A percentile compares a stretch with the other conserved stretches of the same genome.
phyloP scores from a whole-genome alignment of 2,113 vertebrate species.

The Natator depressus region DNA sequence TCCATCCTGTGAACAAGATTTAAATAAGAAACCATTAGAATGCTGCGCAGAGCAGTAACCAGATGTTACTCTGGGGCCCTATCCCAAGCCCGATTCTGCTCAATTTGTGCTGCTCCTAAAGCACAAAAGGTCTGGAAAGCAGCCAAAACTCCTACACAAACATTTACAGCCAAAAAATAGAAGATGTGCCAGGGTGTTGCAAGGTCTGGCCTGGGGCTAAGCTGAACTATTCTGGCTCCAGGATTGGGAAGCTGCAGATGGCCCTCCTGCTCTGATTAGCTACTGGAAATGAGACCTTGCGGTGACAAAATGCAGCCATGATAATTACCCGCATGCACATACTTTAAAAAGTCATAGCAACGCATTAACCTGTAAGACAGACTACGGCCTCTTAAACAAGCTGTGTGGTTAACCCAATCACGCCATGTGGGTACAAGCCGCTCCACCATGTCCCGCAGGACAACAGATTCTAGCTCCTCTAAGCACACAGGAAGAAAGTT shows the following conservation, averaged over 20 bases:
- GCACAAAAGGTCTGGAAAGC: not conserved
- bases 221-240: not conserved
- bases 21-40: not conserved
- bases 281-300: not conserved
- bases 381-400: not conserved
- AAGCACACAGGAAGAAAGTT: not conserved
- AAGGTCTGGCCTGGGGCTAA: not conserved
- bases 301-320: not conserved
- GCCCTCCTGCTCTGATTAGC: not conserved
- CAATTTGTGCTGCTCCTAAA: not conserved
- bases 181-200: not conserved
- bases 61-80: not conserved
- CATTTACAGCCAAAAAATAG: not conserved
- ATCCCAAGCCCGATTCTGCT: not conserved
- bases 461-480: not conserved
- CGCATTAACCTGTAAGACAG: not conserved
- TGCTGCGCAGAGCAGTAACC: not conserved
- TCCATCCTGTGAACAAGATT: not conserved
- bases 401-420: not conserved
- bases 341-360: not conserved
- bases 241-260: not conserved
- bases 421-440: rapidly evolving
- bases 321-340: not conserved
- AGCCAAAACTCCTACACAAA: not conserved
- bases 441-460: not conserved